Evolutionary conservation across 2,113 vertebrate species (phyloP), one percentile per base, ranked within the genome.

Genomic region (Dicerorhinus sumatrensis): DNA sequence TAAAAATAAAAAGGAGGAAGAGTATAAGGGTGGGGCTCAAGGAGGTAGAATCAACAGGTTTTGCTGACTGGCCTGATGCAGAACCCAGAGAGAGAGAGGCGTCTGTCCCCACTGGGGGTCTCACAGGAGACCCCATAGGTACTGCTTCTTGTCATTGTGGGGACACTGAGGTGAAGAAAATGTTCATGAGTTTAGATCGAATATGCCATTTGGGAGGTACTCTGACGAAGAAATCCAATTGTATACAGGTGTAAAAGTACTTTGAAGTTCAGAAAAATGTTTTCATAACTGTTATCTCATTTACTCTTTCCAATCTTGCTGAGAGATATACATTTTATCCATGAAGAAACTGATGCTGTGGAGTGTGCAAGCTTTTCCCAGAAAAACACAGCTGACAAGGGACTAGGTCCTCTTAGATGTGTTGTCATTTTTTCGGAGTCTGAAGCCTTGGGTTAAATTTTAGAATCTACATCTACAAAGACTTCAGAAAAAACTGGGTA

Each of bases 81-180:
- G 72, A 29, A 0, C 8, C 56, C 25, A n/a, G 33, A 51, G 7
- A 2, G 2, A 58, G 9, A 2, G 12, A 36, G 2, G 31, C 0
- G 0, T 4, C 12, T 13, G 9, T 12, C 36, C 18, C 69, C 29
- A n/a, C 6, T 33, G 17, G 23, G 62, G 54, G 9, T 13, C 21
- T 13, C 25, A 1, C 2, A 6, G 16, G 33, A 56, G 3, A 21
- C 73, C 36, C 42, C 6, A 1, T 0, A 39, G 6, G 0, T 3
- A 4, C 10, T 9, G 21, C 0, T 23, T 36, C 58, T 67, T 12
- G 20, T 3, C 21, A 10, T 0, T 1, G 12, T 3, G n/a, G 17
- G 20, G 21, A 42, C 0, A 0, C 2, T 20, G 29, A 23, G 1
- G 4, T 11, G 3, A 69, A 1, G 46, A 36, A 48, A 21, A 51